A percentile compares a stretch with the other conserved stretches of the same genome.
Conservation (phyloP, 2,888 invertebrate genomes). For the Agapetus fuscipes region DNA sequence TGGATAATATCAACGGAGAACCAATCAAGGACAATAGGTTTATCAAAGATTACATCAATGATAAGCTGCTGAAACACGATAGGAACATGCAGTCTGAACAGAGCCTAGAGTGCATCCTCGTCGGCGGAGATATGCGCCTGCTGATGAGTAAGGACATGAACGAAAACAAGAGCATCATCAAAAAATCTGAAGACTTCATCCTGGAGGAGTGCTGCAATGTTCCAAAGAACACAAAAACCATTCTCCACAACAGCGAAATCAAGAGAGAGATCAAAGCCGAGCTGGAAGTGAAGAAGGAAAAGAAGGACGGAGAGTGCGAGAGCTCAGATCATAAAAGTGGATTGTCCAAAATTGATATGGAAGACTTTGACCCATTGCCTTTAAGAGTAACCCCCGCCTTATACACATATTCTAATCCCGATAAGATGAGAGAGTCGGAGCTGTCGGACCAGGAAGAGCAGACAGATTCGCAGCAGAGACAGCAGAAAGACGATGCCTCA, state of each 20-base stretch:
- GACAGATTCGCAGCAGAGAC: background rate
- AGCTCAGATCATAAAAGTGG: too few relatives aligned
- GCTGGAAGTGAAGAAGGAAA: background rate
- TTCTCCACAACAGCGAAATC: background rate
- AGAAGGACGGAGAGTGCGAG: slow-evolving; percentile 11
- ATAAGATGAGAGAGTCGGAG: slow-evolving; percentile 46
- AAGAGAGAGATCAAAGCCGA: background rate
- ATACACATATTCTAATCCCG: slow-evolving; percentile 69
- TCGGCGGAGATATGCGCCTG: slow-evolving; percentile 16
- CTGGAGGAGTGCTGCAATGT: slow-evolving; percentile 30
- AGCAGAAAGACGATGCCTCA: background rate
- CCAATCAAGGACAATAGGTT: slow-evolving; percentile 24
- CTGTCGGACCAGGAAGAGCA: slow-evolving; percentile 26
- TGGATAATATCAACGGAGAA: slow-evolving; percentile 37
- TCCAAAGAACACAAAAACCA: slow-evolving; percentile 6
- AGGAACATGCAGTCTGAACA: slow-evolving; percentile 9
- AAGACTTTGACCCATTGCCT: slow-evolving; percentile 55
- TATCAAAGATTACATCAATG: slow-evolving; percentile 19
- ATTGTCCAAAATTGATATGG: slow-evolving; percentile 23
- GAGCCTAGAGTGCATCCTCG: slow-evolving; percentile 26
- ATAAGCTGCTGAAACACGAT: slow-evolving; percentile 8
- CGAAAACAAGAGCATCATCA: slow-evolving; percentile 26
- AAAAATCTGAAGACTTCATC: slow-evolving; percentile 22
- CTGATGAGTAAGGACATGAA: slow-evolving; percentile 26
- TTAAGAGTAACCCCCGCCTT: slow-evolving; percentile 63